Conservation (phyloP, 2,113 vertebrate genomes). For the Eira barbara region DNA sequence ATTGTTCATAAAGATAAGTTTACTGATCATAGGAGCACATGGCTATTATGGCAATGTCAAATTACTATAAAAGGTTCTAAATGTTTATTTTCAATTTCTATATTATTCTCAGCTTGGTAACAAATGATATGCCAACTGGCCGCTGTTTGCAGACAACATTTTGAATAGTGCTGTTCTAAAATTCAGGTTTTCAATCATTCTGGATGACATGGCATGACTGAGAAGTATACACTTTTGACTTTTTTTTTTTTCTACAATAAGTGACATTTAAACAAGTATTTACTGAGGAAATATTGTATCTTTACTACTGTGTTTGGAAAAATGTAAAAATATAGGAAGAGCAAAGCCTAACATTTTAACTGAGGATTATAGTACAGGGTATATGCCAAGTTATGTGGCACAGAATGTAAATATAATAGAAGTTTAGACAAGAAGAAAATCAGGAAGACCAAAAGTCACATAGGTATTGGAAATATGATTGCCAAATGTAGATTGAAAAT, state of each 20-base stretch:
- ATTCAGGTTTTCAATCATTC: neutral
- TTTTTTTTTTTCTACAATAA: neutral
- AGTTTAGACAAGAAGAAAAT: neutral
- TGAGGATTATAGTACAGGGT: neutral
- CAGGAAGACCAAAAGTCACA: neutral
- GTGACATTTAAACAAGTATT: neutral
- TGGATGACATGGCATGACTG: neutral
- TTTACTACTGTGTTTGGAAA: neutral
- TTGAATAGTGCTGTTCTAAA: neutral
- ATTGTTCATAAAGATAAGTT: neutral
- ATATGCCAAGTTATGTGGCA: neutral
- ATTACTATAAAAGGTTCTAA: neutral
- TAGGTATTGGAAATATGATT: neutral
- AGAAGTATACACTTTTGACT: neutral
- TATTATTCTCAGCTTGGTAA: neutral
- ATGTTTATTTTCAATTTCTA: neutral
- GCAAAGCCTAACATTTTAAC: neutral
- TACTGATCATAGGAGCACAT: neutral
- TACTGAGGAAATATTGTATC: neutral
- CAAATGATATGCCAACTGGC: neutral
- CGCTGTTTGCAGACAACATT: neutral
- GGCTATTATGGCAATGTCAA: neutral
- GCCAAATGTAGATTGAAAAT: neutral
- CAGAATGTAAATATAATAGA: neutral
- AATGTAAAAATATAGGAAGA: neutral